phyloP scores from a whole-genome alignment of 2,113 vertebrate species.

The Gallinago media region DNA sequence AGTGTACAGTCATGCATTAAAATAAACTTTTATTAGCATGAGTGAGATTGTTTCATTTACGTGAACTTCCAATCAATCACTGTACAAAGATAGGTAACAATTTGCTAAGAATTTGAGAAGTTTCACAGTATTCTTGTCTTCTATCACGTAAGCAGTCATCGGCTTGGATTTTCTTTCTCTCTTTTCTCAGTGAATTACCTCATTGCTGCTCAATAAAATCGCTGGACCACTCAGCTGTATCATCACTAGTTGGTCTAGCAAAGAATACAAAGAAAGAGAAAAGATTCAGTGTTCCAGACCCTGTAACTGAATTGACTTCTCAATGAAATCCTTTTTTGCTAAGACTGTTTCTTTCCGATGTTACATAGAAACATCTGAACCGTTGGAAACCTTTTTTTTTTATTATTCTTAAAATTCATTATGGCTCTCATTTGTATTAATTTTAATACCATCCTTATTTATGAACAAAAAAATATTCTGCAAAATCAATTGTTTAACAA shows the following conservation, averaged over 20 bases:
- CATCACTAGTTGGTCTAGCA: not conserved
- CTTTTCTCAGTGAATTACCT: not conserved
- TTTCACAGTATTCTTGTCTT: not conserved
- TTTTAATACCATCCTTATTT: not conserved
- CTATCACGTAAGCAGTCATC: not conserved
- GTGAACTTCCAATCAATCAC: not conserved
- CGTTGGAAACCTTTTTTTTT: not conserved
- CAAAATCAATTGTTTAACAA: not conserved
- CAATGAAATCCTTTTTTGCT: not conserved
- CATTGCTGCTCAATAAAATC: constrained; percentile 12
- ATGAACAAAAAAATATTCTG: not conserved
- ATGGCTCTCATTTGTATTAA: not conserved
- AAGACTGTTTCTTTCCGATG: not conserved
- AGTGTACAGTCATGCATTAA: not conserved
- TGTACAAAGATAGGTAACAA: not conserved
- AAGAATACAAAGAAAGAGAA: not conserved
- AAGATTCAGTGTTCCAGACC: not conserved
- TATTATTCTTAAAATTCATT: not conserved
- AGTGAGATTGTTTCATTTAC: not conserved
- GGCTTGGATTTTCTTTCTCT: not conserved
- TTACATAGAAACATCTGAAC: not conserved
- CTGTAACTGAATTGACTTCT: not conserved
- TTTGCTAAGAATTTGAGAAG: not conserved
- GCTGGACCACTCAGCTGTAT: not conserved
- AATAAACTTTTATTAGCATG: not conserved